Conservation (phyloP, 2,797 vertebrate species). For the Cyprinella venusta region DNA sequence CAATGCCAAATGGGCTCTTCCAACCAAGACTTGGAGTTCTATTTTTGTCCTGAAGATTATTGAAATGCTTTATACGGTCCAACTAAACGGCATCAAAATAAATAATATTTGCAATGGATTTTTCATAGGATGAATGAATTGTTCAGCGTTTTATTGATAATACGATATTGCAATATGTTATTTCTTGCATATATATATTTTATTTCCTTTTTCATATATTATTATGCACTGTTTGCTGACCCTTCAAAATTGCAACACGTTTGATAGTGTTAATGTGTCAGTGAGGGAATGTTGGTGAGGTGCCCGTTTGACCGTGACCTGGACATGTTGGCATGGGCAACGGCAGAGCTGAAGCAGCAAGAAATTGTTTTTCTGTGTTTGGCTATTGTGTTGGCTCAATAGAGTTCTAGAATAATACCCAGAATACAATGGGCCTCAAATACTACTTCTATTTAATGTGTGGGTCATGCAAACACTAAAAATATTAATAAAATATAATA, state of each 20-base stretch:
- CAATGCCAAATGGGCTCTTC: slow-evolving; percentile 69
- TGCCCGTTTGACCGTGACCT: slow-evolving; percentile 31
- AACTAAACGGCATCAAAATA: background rate
- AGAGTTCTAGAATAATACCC: slow-evolving; percentile 21
- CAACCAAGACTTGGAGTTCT: slow-evolving; percentile 63
- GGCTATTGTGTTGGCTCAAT: slow-evolving; percentile 9
- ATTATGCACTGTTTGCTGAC: background rate
- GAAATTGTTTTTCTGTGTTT: slow-evolving; percentile 5
- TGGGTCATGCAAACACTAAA: background rate
- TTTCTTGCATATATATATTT: background rate
- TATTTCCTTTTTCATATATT: background rate
- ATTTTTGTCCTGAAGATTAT: slow-evolving; percentile 60
- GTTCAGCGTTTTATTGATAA: background rate
- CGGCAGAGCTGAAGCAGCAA: slow-evolving; percentile 32
- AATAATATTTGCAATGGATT: background rate
- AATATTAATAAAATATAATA: background rate
- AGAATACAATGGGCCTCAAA: background rate
- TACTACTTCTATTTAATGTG: background rate
- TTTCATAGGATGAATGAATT: background rate
- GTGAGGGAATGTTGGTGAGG: slow-evolving; percentile 10
- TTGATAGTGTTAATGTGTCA: slow-evolving; percentile 28
- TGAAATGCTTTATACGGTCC: background rate
- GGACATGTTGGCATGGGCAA: slow-evolving; percentile 10
- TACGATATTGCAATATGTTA: background rate
- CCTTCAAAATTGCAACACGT: background rate